Evolutionary conservation across 2,797 vertebrate genomes (phyloP).

Genomic region (Clarias pachynema): DNA sequence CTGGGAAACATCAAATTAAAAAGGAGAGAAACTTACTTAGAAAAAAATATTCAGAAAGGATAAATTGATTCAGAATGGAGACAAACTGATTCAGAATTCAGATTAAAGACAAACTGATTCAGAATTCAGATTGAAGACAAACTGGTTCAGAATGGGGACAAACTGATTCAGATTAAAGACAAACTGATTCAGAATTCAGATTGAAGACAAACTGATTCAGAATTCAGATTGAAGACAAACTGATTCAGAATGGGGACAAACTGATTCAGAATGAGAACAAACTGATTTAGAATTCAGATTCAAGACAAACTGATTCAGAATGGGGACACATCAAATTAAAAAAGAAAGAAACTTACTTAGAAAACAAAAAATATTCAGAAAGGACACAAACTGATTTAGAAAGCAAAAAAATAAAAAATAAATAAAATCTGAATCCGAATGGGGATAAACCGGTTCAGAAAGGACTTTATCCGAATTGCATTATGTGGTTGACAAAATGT

Average conservation of each 20-base stretch:
- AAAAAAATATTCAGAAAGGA: background rate
- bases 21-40: background rate
- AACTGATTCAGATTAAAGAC: background rate
- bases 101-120: background rate
- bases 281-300: background rate
- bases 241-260: background rate
- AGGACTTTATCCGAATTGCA: background rate
- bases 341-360: background rate
- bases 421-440: background rate
- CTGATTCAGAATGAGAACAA: background rate
- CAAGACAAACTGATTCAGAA: background rate
- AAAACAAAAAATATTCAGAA: background rate
- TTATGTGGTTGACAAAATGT: background rate
- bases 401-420: background rate
- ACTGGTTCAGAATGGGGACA: background rate
- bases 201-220: rapidly evolving
- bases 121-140: background rate
- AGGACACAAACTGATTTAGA: background rate
- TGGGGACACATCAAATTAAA: no score
- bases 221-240: background rate
- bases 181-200: background rate
- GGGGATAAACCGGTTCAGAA: background rate
- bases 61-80: background rate
- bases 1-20: no score
- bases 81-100: background rate